A percentile compares a stretch with the other conserved stretches of the same genome.
Evolutionary conservation across 1,140 invertebrate species (phyloP).

Genomic region (Latrodectus geometricus): DNA sequence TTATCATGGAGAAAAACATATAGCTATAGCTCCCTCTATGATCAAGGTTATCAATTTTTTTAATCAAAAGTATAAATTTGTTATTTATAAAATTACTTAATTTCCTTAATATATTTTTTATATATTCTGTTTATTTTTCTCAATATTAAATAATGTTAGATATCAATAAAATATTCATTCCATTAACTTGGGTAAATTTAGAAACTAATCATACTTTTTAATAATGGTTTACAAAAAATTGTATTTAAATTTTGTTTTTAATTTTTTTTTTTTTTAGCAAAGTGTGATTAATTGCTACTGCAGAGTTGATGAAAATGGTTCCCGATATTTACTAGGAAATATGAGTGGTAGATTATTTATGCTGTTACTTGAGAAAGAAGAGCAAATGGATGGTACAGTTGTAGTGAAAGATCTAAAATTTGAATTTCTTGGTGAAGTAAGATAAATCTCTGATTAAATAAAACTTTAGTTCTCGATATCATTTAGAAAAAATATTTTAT

Average conservation of each 20-base stretch:
- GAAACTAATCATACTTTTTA: too few species aligned
- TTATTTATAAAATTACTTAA: too few species aligned
- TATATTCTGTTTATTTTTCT: too few species aligned
- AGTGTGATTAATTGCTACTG: slow-evolving; percentile 97
- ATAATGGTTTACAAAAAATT: too few species aligned
- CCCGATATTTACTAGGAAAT: slow-evolving; percentile 93
- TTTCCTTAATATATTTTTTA: too few species aligned
- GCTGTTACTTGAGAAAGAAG: slow-evolving; percentile 91
- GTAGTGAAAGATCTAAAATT: slow-evolving; percentile 92
- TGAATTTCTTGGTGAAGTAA: slow-evolving; percentile 82
- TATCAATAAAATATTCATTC: too few species aligned
- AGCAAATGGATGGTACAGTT: slow-evolving; percentile 80
- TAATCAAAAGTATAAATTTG: too few species aligned
- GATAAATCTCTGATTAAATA: too few species aligned
- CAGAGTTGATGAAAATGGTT: slow-evolving; percentile 90
- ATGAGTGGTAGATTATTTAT: slow-evolving; percentile 96
- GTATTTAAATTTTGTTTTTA: neutral
- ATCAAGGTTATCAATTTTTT: slow-evolving; percentile 78
- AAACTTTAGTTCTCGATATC: too few species aligned
- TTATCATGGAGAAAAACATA: slow-evolving; percentile 88
- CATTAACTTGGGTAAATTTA: too few species aligned
- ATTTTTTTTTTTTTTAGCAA: slow-evolving; percentile 73
- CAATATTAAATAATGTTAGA: too few species aligned
- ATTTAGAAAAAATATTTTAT: too few species aligned
- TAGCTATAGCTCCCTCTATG: slow-evolving; percentile 90